Conservation (phyloP, 2,113 vertebrate species). For the Heliornis fulica region DNA sequence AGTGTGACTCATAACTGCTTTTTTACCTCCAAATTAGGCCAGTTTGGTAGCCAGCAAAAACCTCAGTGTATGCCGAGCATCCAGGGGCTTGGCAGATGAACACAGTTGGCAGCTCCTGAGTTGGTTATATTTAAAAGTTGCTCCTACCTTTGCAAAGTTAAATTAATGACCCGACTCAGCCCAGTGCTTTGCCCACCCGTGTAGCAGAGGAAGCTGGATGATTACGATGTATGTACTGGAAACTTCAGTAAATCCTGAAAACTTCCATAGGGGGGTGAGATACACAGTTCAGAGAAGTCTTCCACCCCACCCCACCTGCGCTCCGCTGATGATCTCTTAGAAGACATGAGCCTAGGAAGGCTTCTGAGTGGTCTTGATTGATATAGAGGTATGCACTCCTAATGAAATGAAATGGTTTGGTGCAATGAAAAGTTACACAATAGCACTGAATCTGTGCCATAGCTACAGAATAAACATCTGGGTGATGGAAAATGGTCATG, state of each 20-base stretch:
- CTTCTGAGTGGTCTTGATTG: neutral
- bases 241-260: neutral
- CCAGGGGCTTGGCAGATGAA: neutral
- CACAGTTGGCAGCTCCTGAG: neutral
- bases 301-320: neutral
- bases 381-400: neutral
- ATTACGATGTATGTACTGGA: neutral
- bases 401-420: neutral
- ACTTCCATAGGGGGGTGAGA: neutral
- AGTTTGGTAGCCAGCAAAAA: neutral
- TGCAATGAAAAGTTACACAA: neutral
- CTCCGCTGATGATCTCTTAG: neutral
- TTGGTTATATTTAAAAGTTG: neutral
- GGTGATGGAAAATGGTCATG: neutral
- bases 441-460: neutral
- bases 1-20: neutral
- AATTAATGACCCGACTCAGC: fast-evolving
- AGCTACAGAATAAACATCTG: neutral
- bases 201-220: neutral
- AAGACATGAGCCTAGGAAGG: neutral
- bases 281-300: neutral
- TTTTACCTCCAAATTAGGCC: neutral
- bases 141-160: neutral
- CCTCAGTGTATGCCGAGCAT: neutral
- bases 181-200: neutral